Evolutionary conservation across 2,113 vertebrate species (phyloP).

Genomic region (Edolisoma coerulescens): DNA sequence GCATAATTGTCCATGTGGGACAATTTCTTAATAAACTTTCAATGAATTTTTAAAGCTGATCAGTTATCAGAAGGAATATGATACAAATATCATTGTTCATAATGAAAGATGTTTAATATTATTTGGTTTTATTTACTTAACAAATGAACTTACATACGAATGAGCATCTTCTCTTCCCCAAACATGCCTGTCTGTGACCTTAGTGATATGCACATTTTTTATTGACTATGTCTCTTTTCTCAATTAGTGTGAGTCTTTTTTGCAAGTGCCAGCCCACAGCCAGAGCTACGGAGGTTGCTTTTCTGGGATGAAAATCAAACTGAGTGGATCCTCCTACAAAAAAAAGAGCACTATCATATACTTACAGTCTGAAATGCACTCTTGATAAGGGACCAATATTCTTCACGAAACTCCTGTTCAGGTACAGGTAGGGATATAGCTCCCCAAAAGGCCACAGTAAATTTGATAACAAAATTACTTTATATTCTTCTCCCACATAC

Average conservation of each 20-base stretch:
- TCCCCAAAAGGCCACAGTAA: neutral
- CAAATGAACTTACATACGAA: neutral
- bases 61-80: neutral
- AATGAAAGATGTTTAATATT: neutral
- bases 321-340: neutral
- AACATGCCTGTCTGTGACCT: neutral
- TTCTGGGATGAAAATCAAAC: neutral
- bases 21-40: neutral
- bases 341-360: neutral
- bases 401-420: neutral
- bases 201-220: neutral
- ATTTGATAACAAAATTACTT: neutral
- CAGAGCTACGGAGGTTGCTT: neutral
- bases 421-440: neutral
- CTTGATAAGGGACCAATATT: neutral
- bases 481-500: neutral
- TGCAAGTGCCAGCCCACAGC: neutral
- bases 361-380: neutral
- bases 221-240: neutral
- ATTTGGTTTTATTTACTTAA: neutral
- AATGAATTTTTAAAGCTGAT: neutral
- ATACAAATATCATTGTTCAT: neutral
- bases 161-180: neutral
- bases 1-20: neutral
- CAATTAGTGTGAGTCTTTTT: neutral